Evolutionary conservation across 2,888 invertebrate species (phyloP).

Genomic region (Oegoconia quadripuncta): DNA sequence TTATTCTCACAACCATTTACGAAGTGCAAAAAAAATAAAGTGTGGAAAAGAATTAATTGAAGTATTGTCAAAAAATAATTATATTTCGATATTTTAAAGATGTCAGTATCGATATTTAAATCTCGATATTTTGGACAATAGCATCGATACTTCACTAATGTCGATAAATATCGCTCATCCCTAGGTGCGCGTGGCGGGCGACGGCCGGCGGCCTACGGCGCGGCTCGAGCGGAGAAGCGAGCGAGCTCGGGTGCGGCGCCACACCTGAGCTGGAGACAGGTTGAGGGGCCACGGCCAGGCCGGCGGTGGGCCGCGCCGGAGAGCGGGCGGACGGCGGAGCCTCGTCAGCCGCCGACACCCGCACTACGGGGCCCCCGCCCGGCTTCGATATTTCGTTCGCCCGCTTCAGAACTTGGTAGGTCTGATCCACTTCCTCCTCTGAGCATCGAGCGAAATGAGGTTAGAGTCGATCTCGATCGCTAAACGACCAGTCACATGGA

Average conservation of each 20-base stretch:
- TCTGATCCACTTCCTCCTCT: constrained; percentile 91
- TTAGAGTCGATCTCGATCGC: constrained; percentile 48
- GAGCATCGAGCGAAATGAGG: constrained; percentile 68
- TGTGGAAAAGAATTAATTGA: no score
- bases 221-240: constrained; percentile 64
- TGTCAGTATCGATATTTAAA: no score
- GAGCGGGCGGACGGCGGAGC: constrained; percentile 61
- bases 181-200: constrained; percentile 24
- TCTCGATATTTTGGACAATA: no score
- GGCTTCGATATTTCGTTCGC: constrained; percentile 91
- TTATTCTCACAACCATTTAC: no score
- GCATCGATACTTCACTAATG: no score
- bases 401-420: constrained; percentile 96
- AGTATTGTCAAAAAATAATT: no score
- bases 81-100: no score
- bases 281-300: constrained; percentile 82
- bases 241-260: constrained; percentile 64
- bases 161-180: no score
- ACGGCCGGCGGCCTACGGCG: constrained; percentile 55
- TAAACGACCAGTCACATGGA: constrained; percentile 29
- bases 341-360: constrained; percentile 59
- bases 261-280: constrained; percentile 85
- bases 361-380: constrained; percentile 69
- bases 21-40: no score
- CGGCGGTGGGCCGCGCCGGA: constrained; percentile 68